A percentile compares a stretch with the other conserved stretches of the same genome.
These are phyloP conservation scores for Plumapathes pennacea DNA, from an alignment of 92 coral and sea anemone genomes.

Conservation along the genomic window DNA sequence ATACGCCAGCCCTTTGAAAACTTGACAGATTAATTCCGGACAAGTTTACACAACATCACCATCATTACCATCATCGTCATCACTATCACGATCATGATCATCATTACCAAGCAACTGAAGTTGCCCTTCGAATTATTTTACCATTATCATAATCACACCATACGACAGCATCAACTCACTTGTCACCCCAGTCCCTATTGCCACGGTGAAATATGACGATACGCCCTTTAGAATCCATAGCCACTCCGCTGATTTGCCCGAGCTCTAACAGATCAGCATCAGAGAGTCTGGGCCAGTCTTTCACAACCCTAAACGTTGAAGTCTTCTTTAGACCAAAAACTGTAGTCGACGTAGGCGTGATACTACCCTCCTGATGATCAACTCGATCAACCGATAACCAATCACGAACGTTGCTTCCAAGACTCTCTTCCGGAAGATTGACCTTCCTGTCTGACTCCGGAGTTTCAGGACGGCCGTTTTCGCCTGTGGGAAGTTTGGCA, in stretches of 20 bases:
- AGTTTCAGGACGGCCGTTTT: no score
- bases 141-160: background rate
- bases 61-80: background rate
- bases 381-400: no score
- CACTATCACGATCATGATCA: background rate
- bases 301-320: no score
- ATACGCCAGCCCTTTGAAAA: no score
- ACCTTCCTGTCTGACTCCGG: no score
- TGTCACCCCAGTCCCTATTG: conserved; percentile 64
- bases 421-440: no score
- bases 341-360: no score
- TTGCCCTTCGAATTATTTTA: background rate
- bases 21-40: no score
- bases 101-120: no score
- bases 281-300: conserved; percentile 84
- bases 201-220: conserved; percentile 91
- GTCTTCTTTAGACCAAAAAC: background rate
- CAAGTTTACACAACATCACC: background rate
- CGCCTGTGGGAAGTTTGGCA: no score
- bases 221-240: conserved; percentile 65
- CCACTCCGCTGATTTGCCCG: conserved; percentile 91
- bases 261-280: conserved; percentile 24
- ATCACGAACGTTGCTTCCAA: no score
- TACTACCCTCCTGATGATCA: no score
- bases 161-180: conserved; percentile 33